A percentile compares a stretch with the other conserved stretches of the same genome.
Conservation (phyloP, 2,113 vertebrate species). For the Thunnus maccoyii region DNA sequence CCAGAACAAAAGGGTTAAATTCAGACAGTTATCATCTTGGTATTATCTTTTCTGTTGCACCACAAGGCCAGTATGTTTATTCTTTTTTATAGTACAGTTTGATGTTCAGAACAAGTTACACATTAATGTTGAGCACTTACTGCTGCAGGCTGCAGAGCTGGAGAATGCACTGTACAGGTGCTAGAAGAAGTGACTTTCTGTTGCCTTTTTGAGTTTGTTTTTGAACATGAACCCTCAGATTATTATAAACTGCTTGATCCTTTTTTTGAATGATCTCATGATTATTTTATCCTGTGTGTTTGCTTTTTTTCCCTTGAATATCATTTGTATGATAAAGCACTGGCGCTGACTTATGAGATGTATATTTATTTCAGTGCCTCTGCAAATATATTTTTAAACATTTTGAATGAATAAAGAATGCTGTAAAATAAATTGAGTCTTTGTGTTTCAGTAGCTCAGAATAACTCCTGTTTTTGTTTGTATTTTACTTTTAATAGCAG, state of each 20-base stretch:
- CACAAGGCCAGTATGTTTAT: constrained; percentile 27
- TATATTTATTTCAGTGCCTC: constrained; percentile 69
- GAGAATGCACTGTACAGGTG: not conserved
- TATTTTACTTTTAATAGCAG: not conserved
- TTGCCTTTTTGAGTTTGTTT: constrained; percentile 31
- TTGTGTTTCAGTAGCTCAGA: not conserved
- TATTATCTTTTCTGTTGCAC: constrained; percentile 34
- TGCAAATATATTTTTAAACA: constrained; percentile 67
- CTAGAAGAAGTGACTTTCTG: constrained; percentile 30
- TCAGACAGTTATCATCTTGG: not conserved
- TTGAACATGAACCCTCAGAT: constrained; percentile 6
- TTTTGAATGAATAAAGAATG: constrained; percentile 75
- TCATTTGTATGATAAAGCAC: constrained; percentile 40
- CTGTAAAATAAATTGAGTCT: constrained; percentile 21
- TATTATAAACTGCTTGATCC: constrained; percentile 23
- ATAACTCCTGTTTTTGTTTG: not conserved
- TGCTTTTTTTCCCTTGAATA: constrained; percentile 30
- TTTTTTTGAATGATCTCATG: constrained; percentile 22
- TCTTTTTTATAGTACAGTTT: not conserved
- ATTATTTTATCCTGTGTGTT: constrained; percentile 43
- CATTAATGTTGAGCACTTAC: constrained; percentile 7
- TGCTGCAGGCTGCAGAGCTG: constrained; percentile 10
- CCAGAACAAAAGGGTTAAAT: constrained; percentile 21
- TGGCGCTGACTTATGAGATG: constrained; percentile 49
- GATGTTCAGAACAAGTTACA: not conserved